Percentiles rank a stretch among this genome's conserved stretches.
These are phyloP conservation scores for Cerceris rybyensis DNA, from an alignment of 2,888 invertebrate genomes.

Conservation along the genomic window DNA sequence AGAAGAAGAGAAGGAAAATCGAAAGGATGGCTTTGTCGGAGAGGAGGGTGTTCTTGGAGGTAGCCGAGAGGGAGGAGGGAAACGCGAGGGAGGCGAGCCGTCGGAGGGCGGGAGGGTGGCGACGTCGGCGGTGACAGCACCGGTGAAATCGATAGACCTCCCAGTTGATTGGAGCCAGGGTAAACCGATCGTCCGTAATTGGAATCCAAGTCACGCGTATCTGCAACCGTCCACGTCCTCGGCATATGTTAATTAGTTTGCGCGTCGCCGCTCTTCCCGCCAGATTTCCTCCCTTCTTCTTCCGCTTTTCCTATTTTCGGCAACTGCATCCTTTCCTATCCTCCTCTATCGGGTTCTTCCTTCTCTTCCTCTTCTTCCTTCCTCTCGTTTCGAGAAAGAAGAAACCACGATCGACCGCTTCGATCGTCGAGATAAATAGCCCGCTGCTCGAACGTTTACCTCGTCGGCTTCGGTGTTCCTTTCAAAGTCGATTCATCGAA, in stretches of 20 bases:
- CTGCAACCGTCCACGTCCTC: constrained; percentile 8
- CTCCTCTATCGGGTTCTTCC: constrained; percentile 3
- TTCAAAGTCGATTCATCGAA: too few relatives aligned
- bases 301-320: too few relatives aligned
- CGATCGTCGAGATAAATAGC: too few relatives aligned
- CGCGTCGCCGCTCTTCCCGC: constrained; percentile 11
- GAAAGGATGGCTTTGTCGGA: too few relatives aligned
- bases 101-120: neutral
- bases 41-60: neutral
- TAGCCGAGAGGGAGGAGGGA: neutral
- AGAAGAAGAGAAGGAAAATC: too few relatives aligned
- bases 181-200: constrained; percentile 52
- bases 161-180: constrained; percentile 47
- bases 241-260: constrained; percentile 25
- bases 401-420: too few relatives aligned
- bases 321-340: neutral
- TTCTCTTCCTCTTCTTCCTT: neutral
- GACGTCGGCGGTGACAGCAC: neutral
- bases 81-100: neutral
- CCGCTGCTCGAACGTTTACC: too few relatives aligned
- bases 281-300: constrained; percentile 7
- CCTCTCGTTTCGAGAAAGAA: too few relatives aligned
- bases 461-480: too few relatives aligned
- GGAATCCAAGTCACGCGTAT: constrained; percentile 48
- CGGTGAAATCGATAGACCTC: constrained; percentile 36